Evolutionary conservation across 2,888 invertebrate genomes (phyloP).

Genomic region (Atrina japonica): DNA sequence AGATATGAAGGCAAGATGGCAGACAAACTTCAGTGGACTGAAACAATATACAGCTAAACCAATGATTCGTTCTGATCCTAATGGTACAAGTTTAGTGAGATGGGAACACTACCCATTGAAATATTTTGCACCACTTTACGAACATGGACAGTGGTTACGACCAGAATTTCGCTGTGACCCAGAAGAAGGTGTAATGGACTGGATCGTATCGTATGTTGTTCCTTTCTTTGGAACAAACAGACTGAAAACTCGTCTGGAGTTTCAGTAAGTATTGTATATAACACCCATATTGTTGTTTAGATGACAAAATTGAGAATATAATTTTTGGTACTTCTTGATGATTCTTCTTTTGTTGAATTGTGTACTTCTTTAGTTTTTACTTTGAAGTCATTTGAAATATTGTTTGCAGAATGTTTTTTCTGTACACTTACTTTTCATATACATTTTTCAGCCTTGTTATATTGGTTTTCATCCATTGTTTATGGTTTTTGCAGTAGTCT

Average conservation of each 20-base stretch:
- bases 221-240: slow-evolving; percentile 92
- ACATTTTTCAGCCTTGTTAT: no score
- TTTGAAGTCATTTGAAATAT: no score
- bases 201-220: slow-evolving; percentile 96
- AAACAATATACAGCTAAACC: slow-evolving; percentile 96
- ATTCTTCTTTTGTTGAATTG: neutral
- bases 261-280: slow-evolving; percentile 74
- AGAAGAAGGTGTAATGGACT: slow-evolving; percentile 85
- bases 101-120: slow-evolving; percentile 77
- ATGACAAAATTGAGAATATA: neutral
- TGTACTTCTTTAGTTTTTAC: no score
- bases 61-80: slow-evolving; percentile 90
- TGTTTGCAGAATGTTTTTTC: no score
- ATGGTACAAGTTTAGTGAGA: slow-evolving; percentile 75
- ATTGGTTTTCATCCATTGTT: no score
- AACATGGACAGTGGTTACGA: slow-evolving; percentile 87
- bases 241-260: slow-evolving; percentile 76
- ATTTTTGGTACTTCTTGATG: neutral
- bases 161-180: slow-evolving; percentile 92
- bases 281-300: neutral
- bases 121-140: slow-evolving; percentile 83
- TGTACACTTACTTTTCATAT: no score
- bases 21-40: slow-evolving; percentile 93
- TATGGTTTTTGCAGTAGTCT: no score
- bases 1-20: slow-evolving; percentile 95